Base-by-base conservation (phyloP, 2,113 vertebrate species). In the Seriola rivoliana region DNA sequence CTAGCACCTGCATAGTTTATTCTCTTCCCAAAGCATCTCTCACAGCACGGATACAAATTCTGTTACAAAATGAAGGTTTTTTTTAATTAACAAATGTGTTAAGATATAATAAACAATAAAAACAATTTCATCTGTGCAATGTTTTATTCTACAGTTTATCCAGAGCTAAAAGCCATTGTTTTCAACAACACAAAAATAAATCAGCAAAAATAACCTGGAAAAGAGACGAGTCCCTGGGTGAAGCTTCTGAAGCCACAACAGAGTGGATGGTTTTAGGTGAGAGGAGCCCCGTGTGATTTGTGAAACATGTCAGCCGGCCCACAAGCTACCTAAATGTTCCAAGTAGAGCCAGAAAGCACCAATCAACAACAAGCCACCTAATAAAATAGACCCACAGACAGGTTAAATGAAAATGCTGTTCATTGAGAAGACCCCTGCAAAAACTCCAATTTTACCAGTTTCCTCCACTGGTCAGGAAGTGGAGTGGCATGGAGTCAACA, bases 1-100 rank as follows among this genome's bases (percentile, higher is more conserved):
- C 77, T 73, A 86, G 77, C 66, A 69, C 91, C 94, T 94, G 92
- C 91, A 93, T 93, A 92, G 93, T 94, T 94, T 91, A 92, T 93
- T 93, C 77, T 92, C 82, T 75, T 91, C 84, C 85, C 78, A 92
- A 91, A 87, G 80, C 85, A 85, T 80, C 75, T 80, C 70, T 84
- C 69, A 91, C 85, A 89, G 87, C 78, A 90, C 78, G 57, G 65
- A 89, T 78, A 90, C 78, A 89, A 72, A 85, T 75, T 88, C 38
- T 71, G 84, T 88, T 91, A 92, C 86, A 91, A 88, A 90, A 88
- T 71, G 65, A 84, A 86, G 69, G 81, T 21, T 55, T 62, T 59
- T 59, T 84, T 87, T 74, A 80, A 84, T 82, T 48, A 87, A 92
- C 79, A 84, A 86, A 76, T 19, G 71, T 77, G 84, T 87, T 91